Percentiles rank a stretch among this genome's conserved stretches.
phyloP scores from a whole-genome alignment of 2,113 vertebrate genomes.

The Lasiurus cinereus region DNA sequence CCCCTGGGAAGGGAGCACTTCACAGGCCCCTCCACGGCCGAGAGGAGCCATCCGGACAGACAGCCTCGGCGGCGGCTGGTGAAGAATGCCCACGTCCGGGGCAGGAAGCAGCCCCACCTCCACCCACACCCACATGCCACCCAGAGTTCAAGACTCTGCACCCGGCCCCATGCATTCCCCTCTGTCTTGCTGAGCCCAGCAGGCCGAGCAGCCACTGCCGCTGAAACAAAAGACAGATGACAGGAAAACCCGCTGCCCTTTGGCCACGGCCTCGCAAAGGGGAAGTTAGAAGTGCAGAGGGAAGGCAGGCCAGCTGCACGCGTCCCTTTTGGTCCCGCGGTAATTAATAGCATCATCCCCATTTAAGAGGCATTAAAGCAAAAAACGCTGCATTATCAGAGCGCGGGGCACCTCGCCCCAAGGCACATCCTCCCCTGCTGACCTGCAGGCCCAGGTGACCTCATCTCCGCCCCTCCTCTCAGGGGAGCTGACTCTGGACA shows the following conservation, averaged over 20 bases:
- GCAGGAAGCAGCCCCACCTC: neutral
- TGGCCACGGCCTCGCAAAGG: constrained; percentile 55
- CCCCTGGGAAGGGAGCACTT: neutral
- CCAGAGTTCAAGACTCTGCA: neutral
- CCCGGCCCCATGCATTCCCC: neutral
- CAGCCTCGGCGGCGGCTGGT: neutral
- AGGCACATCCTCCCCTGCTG: constrained; percentile 75
- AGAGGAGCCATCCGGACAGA: neutral
- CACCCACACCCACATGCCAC: neutral
- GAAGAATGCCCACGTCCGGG: neutral
- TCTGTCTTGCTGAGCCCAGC: neutral
- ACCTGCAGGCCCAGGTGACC: constrained; percentile 68
- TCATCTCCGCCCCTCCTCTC: constrained; percentile 65
- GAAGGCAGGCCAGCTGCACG: constrained; percentile 62
- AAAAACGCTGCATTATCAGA: constrained; percentile 71
- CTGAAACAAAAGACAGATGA: constrained; percentile 74
- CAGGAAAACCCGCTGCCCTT: constrained; percentile 71
- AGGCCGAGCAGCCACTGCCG: neutral
- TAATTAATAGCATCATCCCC: constrained; percentile 83
- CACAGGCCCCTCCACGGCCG: neutral
- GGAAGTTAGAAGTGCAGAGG: constrained; percentile 69
- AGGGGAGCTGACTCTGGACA: constrained; percentile 69
- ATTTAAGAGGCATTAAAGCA: constrained; percentile 79
- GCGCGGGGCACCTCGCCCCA: constrained; percentile 4
- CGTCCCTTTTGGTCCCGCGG: constrained; percentile 74